Percentiles rank a stretch among this genome's conserved stretches.
These are phyloP conservation scores for Aquatica leii DNA, from an alignment of 2,888 invertebrate genomes.

Conservation along the genomic window DNA sequence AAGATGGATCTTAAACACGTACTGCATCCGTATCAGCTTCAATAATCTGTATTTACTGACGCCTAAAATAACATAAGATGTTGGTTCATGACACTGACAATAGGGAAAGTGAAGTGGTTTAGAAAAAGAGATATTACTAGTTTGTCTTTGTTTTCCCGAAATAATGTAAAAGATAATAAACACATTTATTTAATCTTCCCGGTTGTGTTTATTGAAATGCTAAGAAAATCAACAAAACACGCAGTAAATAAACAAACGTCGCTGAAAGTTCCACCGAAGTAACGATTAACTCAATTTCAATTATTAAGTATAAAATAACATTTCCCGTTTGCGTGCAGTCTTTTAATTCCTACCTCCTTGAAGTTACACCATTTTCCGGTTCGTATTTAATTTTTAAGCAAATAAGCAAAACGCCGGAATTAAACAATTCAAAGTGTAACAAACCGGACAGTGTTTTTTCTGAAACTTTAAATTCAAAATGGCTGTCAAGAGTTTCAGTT, in stretches of 20 bases:
- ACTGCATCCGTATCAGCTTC: slow-evolving; percentile 45
- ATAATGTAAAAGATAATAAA: slow-evolving; percentile 26
- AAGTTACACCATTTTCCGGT: too few species aligned
- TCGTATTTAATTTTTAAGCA: too few species aligned
- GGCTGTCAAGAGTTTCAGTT: slow-evolving; percentile 25
- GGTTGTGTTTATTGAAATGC: slow-evolving; percentile 8
- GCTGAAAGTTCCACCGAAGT: too few species aligned
- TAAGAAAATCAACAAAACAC: not conserved
- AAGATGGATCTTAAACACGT: slow-evolving; percentile 45
- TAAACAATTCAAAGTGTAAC: not conserved
- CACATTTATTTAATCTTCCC: slow-evolving; percentile 15
- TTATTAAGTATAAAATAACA: not conserved
- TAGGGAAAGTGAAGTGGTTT: slow-evolving; percentile 40
- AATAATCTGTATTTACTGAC: slow-evolving; percentile 50
- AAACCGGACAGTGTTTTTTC: slow-evolving; percentile 15
- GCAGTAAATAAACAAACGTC: not conserved
- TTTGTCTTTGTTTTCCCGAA: slow-evolving; percentile 31
- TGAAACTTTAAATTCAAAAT: slow-evolving; percentile 23
- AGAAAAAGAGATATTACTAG: slow-evolving; percentile 32
- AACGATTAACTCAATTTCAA: not conserved
- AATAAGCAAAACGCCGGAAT: too few species aligned
- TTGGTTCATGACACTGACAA: slow-evolving; percentile 43
- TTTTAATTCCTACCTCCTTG: too few species aligned
- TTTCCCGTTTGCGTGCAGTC: too few species aligned
- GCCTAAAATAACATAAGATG: slow-evolving; percentile 51